Evolutionary conservation across 2,797 vertebrate species (phyloP).

Genomic region (Harpagifer antarcticus): DNA sequence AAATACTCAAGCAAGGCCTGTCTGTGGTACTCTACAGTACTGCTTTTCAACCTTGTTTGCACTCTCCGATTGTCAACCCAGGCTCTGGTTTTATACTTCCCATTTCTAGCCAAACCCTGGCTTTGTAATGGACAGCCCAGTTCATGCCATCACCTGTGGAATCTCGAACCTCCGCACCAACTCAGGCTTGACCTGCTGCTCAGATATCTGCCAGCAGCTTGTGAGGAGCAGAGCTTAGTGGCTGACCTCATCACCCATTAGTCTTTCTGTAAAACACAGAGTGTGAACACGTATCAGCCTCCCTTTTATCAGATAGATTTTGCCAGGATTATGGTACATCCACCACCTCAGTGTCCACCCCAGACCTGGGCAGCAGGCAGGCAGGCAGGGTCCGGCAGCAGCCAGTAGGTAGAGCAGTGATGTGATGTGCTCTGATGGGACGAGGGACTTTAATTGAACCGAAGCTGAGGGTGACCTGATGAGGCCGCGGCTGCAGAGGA

Average conservation of each 20-base stretch:
- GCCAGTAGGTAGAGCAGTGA: conserved; percentile 75
- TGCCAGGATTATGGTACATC: conserved; percentile 11
- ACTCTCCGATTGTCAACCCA: conserved; percentile 16
- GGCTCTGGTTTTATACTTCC: conserved; percentile 76
- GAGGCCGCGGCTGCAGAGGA: conserved; percentile 56
- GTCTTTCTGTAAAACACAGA: conserved; percentile 28
- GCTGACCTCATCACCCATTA: conserved; percentile 29
- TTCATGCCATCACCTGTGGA: conserved; percentile 75
- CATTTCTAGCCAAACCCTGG: conserved; percentile 16
- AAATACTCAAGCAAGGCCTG: conserved; percentile 1
- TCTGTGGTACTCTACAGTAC: conserved; percentile 32
- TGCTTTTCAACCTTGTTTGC: conserved; percentile 31
- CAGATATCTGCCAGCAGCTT: conserved; percentile 80
- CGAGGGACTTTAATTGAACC: conserved; percentile 76
- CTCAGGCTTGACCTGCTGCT: conserved; percentile 64
- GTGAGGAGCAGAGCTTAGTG: conserved; percentile 64
- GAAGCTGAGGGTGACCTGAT: conserved; percentile 77
- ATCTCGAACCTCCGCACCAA: conserved; percentile 79
- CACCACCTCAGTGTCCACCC: conserved; percentile 27
- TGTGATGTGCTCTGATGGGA: conserved; percentile 81
- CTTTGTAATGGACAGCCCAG: conserved; percentile 34
- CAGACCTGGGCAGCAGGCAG: conserved; percentile 21
- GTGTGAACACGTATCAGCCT: background rate
- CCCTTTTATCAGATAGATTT: conserved; percentile 18
- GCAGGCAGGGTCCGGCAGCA: conserved; percentile 34